Percentiles rank a stretch among this genome's conserved stretches.
Evolutionary conservation across 2,113 vertebrate species (phyloP).

Genomic region (Emydura subglobosa): DNA sequence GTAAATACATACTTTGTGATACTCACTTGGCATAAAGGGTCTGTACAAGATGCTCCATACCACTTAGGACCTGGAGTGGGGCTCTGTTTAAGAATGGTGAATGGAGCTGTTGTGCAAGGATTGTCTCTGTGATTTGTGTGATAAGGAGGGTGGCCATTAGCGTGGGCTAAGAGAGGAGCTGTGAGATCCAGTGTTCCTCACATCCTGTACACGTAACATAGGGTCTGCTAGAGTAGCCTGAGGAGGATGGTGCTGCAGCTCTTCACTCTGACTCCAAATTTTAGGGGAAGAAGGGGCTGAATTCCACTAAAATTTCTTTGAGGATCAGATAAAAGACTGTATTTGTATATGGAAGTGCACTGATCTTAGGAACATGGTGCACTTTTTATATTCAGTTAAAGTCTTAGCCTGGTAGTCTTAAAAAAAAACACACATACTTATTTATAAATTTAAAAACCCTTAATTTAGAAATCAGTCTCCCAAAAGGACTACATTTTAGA

Average conservation of each 20-base stretch:
- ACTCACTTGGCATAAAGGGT: slow-evolving; percentile 17
- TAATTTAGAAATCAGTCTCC: not conserved
- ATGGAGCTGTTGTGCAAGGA: not conserved
- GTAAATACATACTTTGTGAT: slow-evolving; percentile 34
- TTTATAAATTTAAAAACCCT: not conserved
- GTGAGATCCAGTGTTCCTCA: too few species aligned
- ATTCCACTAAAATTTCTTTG: not conserved
- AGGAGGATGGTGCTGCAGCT: not conserved
- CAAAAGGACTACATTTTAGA: slow-evolving; percentile 11
- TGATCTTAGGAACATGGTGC: not conserved
- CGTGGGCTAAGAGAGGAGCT: not conserved
- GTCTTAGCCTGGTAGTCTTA: not conserved
- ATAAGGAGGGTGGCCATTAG: not conserved
- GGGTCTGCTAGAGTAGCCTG: not conserved
- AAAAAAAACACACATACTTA: not conserved
- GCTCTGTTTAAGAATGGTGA: not conserved
- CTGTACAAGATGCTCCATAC: not conserved
- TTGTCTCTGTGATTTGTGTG: not conserved
- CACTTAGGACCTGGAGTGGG: slow-evolving; percentile 22
- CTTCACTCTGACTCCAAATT: not conserved
- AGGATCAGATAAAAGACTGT: not conserved
- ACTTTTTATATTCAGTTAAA: not conserved
- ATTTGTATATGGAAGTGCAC: not conserved
- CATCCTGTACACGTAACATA: not conserved
- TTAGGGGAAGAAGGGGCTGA: not conserved